These are phyloP conservation scores for Siniperca chuatsi DNA, from an alignment of 2,113 vertebrate genomes.

Conservation along the genomic window DNA sequence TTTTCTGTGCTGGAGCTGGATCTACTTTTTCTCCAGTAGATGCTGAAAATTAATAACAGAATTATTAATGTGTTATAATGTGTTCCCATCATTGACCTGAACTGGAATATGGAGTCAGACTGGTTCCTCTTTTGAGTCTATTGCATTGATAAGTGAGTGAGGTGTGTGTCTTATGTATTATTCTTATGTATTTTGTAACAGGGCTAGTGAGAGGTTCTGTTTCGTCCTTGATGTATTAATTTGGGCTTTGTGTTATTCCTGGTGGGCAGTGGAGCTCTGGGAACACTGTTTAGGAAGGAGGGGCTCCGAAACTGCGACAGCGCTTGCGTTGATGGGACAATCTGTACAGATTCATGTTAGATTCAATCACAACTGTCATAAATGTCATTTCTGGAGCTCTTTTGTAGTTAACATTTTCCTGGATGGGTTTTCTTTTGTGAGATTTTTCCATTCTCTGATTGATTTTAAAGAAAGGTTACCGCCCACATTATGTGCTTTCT, in stretches of 20 bases:
- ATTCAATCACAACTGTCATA: conserved; percentile 38
- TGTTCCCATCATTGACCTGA: conserved; percentile 39
- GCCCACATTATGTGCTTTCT: conserved; percentile 11
- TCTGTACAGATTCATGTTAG: conserved; percentile 63
- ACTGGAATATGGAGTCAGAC: conserved; percentile 36
- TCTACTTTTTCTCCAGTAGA: conserved; percentile 32
- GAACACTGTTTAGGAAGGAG: conserved; percentile 27
- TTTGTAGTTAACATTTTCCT: conserved; percentile 24
- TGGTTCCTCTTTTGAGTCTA: conserved; percentile 41
- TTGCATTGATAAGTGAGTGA: conserved; percentile 39
- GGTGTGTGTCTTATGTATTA: conserved; percentile 52
- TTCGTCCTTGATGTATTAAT: conserved; percentile 53
- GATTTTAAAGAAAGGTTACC: conserved; percentile 31
- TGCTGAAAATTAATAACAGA: conserved; percentile 21
- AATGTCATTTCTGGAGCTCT: conserved; percentile 32
- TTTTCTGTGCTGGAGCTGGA: conserved; percentile 42
- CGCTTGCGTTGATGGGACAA: conserved; percentile 75
- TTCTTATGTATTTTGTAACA: conserved; percentile 47
- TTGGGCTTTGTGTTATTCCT: conserved; percentile 52
- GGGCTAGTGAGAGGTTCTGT: conserved; percentile 17
- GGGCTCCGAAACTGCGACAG: conserved; percentile 59
- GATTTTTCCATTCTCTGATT: conserved; percentile 43
- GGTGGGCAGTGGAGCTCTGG: conserved; percentile 28
- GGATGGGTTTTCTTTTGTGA: neutral
- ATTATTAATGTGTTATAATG: conserved; percentile 34